Percentiles rank a stretch among this genome's conserved stretches.
These are phyloP conservation scores for Motacilla tschutschensis DNA, from an alignment of 2,113 vertebrate species.

Conservation along the genomic window DNA sequence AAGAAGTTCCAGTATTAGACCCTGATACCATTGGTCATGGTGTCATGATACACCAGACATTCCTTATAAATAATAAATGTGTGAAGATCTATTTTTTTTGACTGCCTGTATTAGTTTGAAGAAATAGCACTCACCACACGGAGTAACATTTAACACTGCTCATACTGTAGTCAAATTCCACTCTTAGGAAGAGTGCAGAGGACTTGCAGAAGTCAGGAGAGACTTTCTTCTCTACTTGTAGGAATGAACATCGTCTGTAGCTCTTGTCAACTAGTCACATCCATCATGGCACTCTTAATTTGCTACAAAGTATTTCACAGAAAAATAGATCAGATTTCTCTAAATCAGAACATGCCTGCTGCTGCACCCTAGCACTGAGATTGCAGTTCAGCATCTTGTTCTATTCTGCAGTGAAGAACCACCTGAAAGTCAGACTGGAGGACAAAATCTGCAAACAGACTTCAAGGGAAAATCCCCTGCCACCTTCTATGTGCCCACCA, in stretches of 20 bases:
- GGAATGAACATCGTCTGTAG: not conserved
- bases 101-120: not conserved
- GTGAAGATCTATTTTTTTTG: not conserved
- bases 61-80: not conserved
- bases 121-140: not conserved
- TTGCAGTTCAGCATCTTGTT: not conserved
- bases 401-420: not conserved
- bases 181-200: not conserved
- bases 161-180: not conserved
- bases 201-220: not conserved
- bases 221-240: not conserved
- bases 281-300: not conserved
- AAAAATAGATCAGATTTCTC: not conserved
- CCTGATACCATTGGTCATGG: not conserved
- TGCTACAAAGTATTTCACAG: not conserved
- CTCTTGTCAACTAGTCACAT: not conserved
- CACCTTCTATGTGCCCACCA: not conserved
- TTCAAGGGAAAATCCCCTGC: not conserved
- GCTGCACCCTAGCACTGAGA: not conserved
- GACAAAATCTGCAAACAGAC: not conserved
- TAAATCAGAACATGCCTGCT: not conserved
- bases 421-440: not conserved
- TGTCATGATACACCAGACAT: not conserved
- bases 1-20: not conserved
- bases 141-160: not conserved